Evolutionary conservation across 1,140 invertebrate species (phyloP), one percentile per base, ranked within the genome.

Genomic region (Sarcophaga peregrina): DNA sequence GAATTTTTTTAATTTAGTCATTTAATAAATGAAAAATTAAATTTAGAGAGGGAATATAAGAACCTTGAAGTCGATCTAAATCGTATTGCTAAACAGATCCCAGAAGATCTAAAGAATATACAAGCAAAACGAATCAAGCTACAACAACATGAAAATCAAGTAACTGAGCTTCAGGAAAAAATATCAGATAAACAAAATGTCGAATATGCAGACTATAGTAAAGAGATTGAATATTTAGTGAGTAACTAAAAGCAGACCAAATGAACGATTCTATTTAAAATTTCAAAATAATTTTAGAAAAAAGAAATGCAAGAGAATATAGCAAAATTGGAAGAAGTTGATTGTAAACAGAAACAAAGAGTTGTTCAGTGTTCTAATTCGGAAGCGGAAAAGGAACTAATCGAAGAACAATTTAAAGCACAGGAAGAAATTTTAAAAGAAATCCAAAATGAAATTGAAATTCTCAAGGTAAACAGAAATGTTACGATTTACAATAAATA

Each of bases 191-290:
- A 86, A 17, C 54, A 83, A 74, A 78, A 17, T 47, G 82, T 91
- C 17, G 87, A 90, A 82, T 91, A 92, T 82, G 83, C 91, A 6
- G 91, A 91, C n/a, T 81, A 58, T 82, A 90, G 91, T 52, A 89
- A 90, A 82, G 88, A 91, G 68, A 85, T 89, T 13, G 85, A 91
- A 82, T 52, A 90, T 82, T 90, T 92, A 87, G 93, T 93, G 85
- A 81, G 83, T 73, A 90, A 37, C 15, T 5, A 74, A 37, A 82
- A 7, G n/a, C 52, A 20, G 11, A 74, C 48, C 20, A 10, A 73
- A 81, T 48, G 73, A 50, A 58, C 3, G 37, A 58, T 83, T 76
- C 3, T 17, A 54, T 20, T 62, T 75, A 50, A 45, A 58, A 46
- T 58, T 75, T 72, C 68, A 73, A 72, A 54, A 46, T 5, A 25